phyloP scores from a whole-genome alignment of 1,140 invertebrate genomes.

The Musca vetustissima region DNA sequence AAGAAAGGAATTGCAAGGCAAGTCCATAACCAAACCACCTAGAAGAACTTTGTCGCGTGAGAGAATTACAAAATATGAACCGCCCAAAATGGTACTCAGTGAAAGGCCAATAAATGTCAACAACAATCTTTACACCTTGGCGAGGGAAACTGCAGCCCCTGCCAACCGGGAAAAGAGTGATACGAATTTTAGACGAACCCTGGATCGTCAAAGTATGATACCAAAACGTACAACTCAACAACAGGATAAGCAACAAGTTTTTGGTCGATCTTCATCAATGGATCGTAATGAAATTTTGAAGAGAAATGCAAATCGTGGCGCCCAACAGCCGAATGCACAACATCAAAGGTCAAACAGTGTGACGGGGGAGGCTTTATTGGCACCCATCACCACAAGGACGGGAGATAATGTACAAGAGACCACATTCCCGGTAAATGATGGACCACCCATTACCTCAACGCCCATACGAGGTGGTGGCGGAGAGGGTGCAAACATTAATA shows the following conservation, averaged over 20 bases:
- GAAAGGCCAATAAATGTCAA: conserved; percentile 16
- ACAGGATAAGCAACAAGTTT: conserved; percentile 27
- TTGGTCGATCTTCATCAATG: conserved; percentile 40
- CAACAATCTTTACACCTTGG: neutral
- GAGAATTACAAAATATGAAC: neutral
- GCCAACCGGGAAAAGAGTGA: conserved; percentile 16
- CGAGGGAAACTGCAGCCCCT: neutral
- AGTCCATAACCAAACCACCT: conserved; percentile 20
- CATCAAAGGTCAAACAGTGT: conserved; percentile 15
- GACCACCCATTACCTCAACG: conserved; percentile 25
- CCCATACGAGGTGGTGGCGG: conserved; percentile 4
- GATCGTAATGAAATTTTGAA: conserved; percentile 42
- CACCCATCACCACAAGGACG: conserved; percentile 12
- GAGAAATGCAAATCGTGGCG: conserved; percentile 7
- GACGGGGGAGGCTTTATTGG: neutral
- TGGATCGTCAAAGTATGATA: conserved; percentile 44
- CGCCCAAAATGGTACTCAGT: conserved; percentile 10
- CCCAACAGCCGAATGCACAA: conserved; percentile 16
- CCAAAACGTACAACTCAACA: conserved; percentile 38
- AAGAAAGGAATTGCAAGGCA: neutral
- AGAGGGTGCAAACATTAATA: neutral
- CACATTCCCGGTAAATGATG: conserved; percentile 20
- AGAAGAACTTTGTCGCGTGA: conserved; percentile 21
- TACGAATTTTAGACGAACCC: conserved; percentile 29
- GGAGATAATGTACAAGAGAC: conserved; percentile 27